Conservation (phyloP, 2,888 invertebrate species). For the Cancer borealis region DNA sequence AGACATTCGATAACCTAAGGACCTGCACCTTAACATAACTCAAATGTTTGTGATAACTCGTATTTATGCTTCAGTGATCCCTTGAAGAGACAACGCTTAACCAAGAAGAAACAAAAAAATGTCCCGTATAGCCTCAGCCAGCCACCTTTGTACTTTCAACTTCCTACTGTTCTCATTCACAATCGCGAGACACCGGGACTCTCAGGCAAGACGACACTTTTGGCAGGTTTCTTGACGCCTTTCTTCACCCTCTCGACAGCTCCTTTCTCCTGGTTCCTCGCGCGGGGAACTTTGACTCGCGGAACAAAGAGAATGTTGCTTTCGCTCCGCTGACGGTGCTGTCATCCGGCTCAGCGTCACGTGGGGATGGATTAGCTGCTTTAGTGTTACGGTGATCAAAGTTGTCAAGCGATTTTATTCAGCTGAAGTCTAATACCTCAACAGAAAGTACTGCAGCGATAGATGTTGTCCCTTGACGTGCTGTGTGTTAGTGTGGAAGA, state of each 20-base stretch:
- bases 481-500: not conserved
- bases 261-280: conserved; percentile 48
- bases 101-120: not conserved
- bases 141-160: conserved; percentile 16
- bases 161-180: conserved; percentile 35
- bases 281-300: conserved; percentile 42
- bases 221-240: conserved; percentile 61
- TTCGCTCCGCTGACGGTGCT: conserved; percentile 39
- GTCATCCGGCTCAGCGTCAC: not conserved
- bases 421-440: not conserved
- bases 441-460: not conserved
- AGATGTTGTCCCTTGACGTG: not conserved
- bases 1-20: not conserved
- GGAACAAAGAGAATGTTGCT: conserved; percentile 33
- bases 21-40: not conserved
- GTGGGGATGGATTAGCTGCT: conserved; percentile 36
- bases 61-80: not conserved
- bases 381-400: conserved; percentile 22
- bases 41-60: not conserved
- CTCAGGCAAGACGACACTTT: conserved; percentile 42
- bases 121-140: conserved; percentile 1
- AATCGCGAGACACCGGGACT: conserved; percentile 35
- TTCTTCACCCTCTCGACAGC: conserved; percentile 50
- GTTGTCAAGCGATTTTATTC: conserved; percentile 7
- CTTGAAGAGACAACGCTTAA: not conserved